Evolutionary conservation across 2,888 invertebrate species (phyloP).

Genomic region (Cephus runcator): DNA sequence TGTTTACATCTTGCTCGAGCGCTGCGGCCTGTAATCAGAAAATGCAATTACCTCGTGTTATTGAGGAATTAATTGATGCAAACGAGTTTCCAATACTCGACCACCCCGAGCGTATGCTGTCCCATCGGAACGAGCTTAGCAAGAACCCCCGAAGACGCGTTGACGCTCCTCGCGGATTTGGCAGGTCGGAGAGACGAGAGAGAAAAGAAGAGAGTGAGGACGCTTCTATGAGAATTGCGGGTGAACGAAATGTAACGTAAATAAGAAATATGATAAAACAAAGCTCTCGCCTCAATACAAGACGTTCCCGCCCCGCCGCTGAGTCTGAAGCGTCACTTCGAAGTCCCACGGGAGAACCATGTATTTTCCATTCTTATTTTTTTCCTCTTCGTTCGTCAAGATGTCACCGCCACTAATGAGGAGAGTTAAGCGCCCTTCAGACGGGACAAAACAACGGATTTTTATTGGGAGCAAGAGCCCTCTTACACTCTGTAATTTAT

Average conservation of each 20-base stretch:
- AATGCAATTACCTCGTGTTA: conserved; percentile 53
- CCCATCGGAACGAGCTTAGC: not conserved
- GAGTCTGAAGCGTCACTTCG: not conserved
- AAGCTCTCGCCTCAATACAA: not conserved
- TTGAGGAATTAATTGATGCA: conserved; percentile 54
- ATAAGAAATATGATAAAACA: not conserved
- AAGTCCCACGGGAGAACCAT: not conserved
- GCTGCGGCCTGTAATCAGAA: conserved; percentile 27
- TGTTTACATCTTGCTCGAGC: not conserved
- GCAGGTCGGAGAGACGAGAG: not conserved
- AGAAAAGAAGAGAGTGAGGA: not conserved
- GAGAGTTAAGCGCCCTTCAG: conserved; percentile 44
- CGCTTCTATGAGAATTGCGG: not conserved
- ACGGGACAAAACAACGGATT: conserved; percentile 47
- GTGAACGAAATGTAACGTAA: not conserved
- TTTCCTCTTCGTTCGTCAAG: conserved; percentile 47
- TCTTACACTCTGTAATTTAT: conserved; percentile 42
- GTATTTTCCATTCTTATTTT: conserved; percentile 2
- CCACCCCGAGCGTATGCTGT: not conserved
- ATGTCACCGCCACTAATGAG: conserved; percentile 60
- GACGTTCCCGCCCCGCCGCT: not conserved
- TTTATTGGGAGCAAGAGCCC: conserved; percentile 39
- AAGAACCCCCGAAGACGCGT: not conserved
- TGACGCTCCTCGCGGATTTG: not conserved
- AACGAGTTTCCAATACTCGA: conserved; percentile 50